Evolutionary conservation across 1,140 invertebrate genomes (phyloP).

Genomic region (Hermetia illucens): DNA sequence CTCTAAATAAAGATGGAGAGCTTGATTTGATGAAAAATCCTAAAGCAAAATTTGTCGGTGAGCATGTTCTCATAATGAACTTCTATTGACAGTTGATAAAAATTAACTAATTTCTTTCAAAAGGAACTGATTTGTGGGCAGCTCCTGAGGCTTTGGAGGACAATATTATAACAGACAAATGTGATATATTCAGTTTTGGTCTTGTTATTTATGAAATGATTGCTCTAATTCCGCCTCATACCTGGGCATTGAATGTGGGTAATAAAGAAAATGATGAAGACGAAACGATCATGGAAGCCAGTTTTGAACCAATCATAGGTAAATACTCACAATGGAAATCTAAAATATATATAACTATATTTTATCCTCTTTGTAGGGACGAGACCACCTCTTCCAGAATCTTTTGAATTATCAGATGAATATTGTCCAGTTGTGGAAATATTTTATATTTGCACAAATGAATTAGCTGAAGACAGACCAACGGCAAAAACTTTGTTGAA

Average conservation of each 20-base stretch:
- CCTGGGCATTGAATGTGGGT: slow-evolving; percentile 19
- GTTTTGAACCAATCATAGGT: not conserved
- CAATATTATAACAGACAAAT: slow-evolving; percentile 46
- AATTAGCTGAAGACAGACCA: slow-evolving; percentile 42
- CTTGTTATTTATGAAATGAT: slow-evolving; percentile 71
- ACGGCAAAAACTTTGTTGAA: slow-evolving; percentile 32
- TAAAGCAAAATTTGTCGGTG: slow-evolving; percentile 36
- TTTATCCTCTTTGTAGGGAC: slow-evolving; percentile 33
- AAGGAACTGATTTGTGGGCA: slow-evolving; percentile 61
- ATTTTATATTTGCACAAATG: slow-evolving; percentile 57
- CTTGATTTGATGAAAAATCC: slow-evolving; percentile 37
- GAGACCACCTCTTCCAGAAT: slow-evolving; percentile 49
- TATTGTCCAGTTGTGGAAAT: slow-evolving; percentile 52
- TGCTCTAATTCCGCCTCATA: slow-evolving; percentile 50
- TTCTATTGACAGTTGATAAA: not conserved
- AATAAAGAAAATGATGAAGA: slow-evolving; percentile 1
- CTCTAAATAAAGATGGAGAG: slow-evolving; percentile 46
- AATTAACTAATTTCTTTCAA: not conserved
- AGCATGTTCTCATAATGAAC: slow-evolving; percentile 7
- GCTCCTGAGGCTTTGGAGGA: slow-evolving; percentile 55
- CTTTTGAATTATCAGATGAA: slow-evolving; percentile 37
- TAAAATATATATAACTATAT: not conserved
- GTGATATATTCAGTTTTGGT: slow-evolving; percentile 69
- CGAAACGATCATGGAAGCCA: slow-evolving; percentile 7
- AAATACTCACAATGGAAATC: not conserved